These are phyloP conservation scores for Nasonia giraulti DNA, from an alignment of 1,140 invertebrate species.

Conservation along the genomic window DNA sequence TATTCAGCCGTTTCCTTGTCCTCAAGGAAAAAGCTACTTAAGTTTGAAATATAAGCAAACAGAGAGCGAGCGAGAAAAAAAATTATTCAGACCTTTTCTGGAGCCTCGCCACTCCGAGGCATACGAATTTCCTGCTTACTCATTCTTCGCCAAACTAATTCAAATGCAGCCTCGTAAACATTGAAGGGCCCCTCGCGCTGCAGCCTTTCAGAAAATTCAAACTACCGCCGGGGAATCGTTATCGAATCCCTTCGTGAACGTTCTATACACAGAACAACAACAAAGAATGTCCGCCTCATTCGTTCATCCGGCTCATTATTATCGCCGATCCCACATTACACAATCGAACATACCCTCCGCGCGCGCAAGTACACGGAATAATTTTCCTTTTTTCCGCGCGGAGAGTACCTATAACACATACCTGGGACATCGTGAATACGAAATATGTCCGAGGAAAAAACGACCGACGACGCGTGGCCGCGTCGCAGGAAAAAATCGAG, in stretches of 20 bases:
- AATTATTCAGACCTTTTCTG: slow-evolving; percentile 19
- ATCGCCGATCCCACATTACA: not conserved
- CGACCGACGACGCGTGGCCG: not conserved
- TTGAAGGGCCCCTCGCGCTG: not conserved
- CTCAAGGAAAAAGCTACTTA: not conserved
- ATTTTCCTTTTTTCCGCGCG: slow-evolving; percentile 11
- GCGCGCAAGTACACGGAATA: not conserved
- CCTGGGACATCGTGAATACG: not conserved
- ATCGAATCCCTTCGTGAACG: slow-evolving; percentile 15
- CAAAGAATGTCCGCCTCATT: not conserved
- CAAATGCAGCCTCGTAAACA: not conserved
- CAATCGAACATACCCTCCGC: not conserved
- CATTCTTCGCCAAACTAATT: slow-evolving; percentile 2
- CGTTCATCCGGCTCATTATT: slow-evolving; percentile 30
- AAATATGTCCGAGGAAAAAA: not conserved
- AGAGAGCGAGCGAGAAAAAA: not conserved
- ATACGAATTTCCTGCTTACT: not conserved
- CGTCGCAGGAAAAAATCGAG: not conserved
- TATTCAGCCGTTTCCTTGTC: not conserved
- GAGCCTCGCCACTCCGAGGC: not conserved
- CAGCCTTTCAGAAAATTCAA: not conserved
- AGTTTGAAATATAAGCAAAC: not conserved
- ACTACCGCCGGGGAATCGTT: not conserved
- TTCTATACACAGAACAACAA: not conserved
- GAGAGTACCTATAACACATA: not conserved